Evolutionary conservation across 2,797 vertebrate genomes (phyloP).

Genomic region (Acestrorhynchus altus): DNA sequence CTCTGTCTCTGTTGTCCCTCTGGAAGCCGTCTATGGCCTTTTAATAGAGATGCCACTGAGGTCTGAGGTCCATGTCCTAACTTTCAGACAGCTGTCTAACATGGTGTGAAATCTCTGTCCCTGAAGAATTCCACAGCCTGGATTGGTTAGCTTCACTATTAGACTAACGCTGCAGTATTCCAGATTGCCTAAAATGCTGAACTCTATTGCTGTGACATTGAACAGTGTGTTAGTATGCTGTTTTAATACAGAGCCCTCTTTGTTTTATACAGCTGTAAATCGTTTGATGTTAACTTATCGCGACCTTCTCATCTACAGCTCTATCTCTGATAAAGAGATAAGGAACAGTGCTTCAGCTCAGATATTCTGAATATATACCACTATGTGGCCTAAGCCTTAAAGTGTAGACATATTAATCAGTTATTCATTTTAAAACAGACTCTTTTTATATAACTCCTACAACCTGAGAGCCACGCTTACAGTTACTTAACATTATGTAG

Average conservation of each 20-base stretch:
- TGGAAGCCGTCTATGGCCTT: constrained; percentile 20
- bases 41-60: constrained; percentile 43
- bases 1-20: constrained; percentile 8
- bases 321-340: not conserved
- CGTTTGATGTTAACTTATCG: not conserved
- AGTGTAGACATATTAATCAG: not conserved
- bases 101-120: constrained; percentile 69
- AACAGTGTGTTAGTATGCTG: constrained; percentile 18
- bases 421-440: not conserved
- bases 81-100: constrained; percentile 63
- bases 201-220: not conserved
- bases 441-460: no score
- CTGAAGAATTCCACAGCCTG: constrained; percentile 64
- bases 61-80: constrained; percentile 4
- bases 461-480: no score
- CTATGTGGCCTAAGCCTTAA: not conserved
- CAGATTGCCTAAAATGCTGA: not conserved
- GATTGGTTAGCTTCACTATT: constrained; percentile 70
- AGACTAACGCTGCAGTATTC: not conserved
- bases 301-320: not conserved
- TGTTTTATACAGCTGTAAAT: constrained; percentile 31
- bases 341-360: constrained; percentile 4
- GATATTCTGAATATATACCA: not conserved
- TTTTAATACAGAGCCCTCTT: constrained; percentile 15
- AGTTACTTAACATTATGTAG: no score